Evolutionary conservation across 2,888 invertebrate species (phyloP).

Genomic region (Polydrusus cervinus): DNA sequence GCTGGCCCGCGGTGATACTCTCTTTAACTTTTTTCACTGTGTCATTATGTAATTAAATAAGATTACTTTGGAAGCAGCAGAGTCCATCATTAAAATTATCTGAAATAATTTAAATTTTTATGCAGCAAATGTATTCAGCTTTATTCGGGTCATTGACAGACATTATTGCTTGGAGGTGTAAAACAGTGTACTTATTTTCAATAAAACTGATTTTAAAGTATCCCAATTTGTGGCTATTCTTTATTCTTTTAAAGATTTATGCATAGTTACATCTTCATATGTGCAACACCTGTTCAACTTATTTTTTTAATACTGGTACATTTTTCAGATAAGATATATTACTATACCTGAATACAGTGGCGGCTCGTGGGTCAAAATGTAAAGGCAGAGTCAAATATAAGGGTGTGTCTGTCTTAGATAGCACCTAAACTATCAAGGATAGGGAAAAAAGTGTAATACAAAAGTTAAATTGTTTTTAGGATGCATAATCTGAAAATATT

Average conservation of each 20-base stretch:
- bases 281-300: background rate
- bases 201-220: conserved; percentile 14
- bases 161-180: conserved; percentile 37
- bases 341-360: too few relatives aligned
- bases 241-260: background rate
- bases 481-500: too few relatives aligned
- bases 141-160: conserved; percentile 46
- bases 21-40: conserved; percentile 58
- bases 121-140: conserved; percentile 58
- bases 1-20: conserved; percentile 58
- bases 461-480: too few relatives aligned
- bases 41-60: conserved; percentile 69
- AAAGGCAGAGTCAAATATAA: too few relatives aligned
- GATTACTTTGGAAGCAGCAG: conserved; percentile 65
- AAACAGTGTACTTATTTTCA: conserved; percentile 27
- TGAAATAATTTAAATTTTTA: conserved; percentile 64
- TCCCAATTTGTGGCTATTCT: background rate
- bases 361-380: too few relatives aligned
- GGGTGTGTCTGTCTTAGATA: too few relatives aligned
- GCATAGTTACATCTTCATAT: background rate
- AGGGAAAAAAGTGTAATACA: too few relatives aligned
- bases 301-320: too few relatives aligned
- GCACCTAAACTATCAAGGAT: too few relatives aligned
- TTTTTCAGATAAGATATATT: too few relatives aligned
- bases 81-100: conserved; percentile 62